Percentiles rank a stretch among this genome's conserved stretches.
phyloP scores from a whole-genome alignment of 1,140 invertebrate species.

The Mycetomoellerius zeteki region DNA sequence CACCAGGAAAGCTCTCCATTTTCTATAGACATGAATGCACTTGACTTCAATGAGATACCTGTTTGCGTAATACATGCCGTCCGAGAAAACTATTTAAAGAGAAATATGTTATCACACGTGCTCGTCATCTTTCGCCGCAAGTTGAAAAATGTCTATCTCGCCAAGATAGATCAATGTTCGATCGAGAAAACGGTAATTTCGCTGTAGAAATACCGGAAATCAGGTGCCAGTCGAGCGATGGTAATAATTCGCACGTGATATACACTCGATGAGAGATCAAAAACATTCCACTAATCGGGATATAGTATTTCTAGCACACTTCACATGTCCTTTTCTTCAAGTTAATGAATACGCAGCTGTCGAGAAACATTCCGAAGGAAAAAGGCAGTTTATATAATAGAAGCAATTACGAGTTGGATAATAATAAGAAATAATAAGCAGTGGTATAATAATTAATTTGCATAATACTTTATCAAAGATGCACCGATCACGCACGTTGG shows the following conservation, averaged over 20 bases:
- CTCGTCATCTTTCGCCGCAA: conserved; percentile 12
- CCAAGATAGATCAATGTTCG: conserved; percentile 14
- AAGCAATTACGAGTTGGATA: conserved; percentile 20
- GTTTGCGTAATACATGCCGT: conserved; percentile 20
- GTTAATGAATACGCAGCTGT: background rate
- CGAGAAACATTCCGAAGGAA: conserved; percentile 7
- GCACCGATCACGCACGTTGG: conserved; percentile 21
- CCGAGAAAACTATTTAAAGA: conserved; percentile 13
- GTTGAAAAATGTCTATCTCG: conserved; percentile 4
- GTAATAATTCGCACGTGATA: conserved; percentile 31
- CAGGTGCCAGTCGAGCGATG: conserved; percentile 3
- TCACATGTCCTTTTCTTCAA: background rate
- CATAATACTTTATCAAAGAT: conserved; percentile 13
- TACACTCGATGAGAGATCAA: background rate
- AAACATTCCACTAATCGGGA: background rate
- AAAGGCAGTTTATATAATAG: conserved; percentile 11
- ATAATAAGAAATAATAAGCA: conserved; percentile 21
- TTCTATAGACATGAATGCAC: background rate
- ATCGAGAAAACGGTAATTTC: conserved; percentile 36
- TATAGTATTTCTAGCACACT: background rate
- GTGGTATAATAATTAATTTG: conserved; percentile 38
- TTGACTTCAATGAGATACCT: conserved; percentile 37
- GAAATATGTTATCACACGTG: conserved; percentile 13
- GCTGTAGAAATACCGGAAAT: conserved; percentile 31
- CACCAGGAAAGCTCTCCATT: conserved; percentile 23